These are phyloP conservation scores for Eristalis tenax DNA, from an alignment of 2,888 invertebrate genomes.

Conservation along the genomic window DNA sequence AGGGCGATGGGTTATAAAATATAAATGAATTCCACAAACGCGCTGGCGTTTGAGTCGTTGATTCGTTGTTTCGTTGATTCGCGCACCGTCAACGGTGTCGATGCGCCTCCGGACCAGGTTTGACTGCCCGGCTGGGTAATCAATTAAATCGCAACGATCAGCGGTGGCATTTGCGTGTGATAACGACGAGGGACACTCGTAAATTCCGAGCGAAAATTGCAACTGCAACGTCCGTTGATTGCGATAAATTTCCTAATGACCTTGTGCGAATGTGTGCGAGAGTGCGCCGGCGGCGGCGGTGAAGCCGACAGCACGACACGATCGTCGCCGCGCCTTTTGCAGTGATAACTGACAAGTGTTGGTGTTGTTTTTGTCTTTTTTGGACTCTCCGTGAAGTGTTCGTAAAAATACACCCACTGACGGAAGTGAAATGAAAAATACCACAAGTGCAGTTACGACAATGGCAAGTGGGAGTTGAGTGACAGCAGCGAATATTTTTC, in stretches of 20 bases:
- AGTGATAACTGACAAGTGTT: not conserved
- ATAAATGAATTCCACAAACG: constrained; percentile 15
- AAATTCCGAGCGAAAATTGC: constrained; percentile 39
- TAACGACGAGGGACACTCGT: constrained; percentile 23
- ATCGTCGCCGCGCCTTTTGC: not conserved
- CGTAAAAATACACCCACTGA: not conserved
- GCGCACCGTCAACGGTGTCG: not conserved
- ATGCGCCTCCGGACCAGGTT: constrained; percentile 13
- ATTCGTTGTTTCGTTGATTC: not conserved
- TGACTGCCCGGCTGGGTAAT: constrained; percentile 29
- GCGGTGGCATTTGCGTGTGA: constrained; percentile 5
- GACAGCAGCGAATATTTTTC: not conserved
- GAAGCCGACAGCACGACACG: not conserved
- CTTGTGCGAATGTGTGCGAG: not conserved
- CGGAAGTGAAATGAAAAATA: not conserved
- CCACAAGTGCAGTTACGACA: not conserved
- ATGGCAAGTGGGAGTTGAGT: not conserved
- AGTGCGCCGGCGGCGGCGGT: not conserved
- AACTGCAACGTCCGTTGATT: constrained; percentile 39
- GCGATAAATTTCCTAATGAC: constrained; percentile 43
- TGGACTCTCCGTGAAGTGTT: not conserved
- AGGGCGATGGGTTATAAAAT: constrained; percentile 41
- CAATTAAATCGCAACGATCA: constrained; percentile 49
- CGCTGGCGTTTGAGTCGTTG: not conserved
- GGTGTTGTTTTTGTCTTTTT: not conserved